These are phyloP conservation scores for Temnothorax nylanderi DNA, from an alignment of 1,140 invertebrate genomes.

Conservation along the genomic window DNA sequence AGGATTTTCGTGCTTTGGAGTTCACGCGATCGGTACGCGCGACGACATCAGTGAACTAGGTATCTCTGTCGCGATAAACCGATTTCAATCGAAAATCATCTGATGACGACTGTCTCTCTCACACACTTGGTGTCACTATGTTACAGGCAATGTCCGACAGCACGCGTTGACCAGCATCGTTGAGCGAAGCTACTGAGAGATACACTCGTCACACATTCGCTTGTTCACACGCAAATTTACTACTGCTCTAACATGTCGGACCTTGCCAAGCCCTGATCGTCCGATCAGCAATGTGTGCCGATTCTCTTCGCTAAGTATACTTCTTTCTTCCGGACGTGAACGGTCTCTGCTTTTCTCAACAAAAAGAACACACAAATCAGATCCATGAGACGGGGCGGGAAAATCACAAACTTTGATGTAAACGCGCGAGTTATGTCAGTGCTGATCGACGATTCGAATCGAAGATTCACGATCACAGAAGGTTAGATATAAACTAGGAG, in stretches of 20 bases:
- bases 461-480: neutral
- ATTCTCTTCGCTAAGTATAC: slow-evolving; percentile 38
- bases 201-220: slow-evolving; percentile 60
- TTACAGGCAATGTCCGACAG: slow-evolving; percentile 77
- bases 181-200: slow-evolving; percentile 71
- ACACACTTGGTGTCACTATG: slow-evolving; percentile 73
- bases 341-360: slow-evolving; percentile 4
- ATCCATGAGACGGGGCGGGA: neutral
- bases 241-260: slow-evolving; percentile 70
- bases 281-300: slow-evolving; percentile 21
- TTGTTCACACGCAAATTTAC: slow-evolving; percentile 63
- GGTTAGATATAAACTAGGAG: neutral
- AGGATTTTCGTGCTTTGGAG: neutral
- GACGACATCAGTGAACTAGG: neutral
- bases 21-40: neutral
- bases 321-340: slow-evolving; percentile 3
- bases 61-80: neutral
- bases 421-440: neutral
- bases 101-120: slow-evolving; percentile 63
- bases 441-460: neutral
- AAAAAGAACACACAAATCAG: slow-evolving; percentile 15
- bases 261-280: slow-evolving; percentile 64
- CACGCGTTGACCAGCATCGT: slow-evolving; percentile 74
- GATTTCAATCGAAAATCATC: slow-evolving; percentile 7
- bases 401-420: slow-evolving; percentile 27